A percentile compares a stretch with the other conserved stretches of the same genome.
Evolutionary conservation across 2,888 invertebrate genomes (phyloP).

Genomic region (Sialis lutaria): DNA sequence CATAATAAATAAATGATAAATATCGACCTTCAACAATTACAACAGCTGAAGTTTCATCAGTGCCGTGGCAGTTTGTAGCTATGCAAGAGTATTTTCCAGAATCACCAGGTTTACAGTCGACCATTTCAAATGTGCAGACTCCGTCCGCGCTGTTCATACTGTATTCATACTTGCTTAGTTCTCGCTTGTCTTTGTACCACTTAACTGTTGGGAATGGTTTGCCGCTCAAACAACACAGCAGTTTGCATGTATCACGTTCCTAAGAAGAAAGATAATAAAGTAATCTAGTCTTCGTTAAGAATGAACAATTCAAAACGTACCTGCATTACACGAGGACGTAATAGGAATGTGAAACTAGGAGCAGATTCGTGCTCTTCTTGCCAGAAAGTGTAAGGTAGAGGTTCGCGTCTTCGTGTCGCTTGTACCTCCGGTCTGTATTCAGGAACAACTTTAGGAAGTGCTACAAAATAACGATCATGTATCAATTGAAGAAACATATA

Average conservation of each 20-base stretch:
- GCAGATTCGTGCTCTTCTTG: slow-evolving; percentile 85
- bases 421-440: slow-evolving; percentile 48
- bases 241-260: slow-evolving; percentile 84
- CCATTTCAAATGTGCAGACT: slow-evolving; percentile 92
- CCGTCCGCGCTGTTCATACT: slow-evolving; percentile 85
- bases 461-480: slow-evolving; percentile 22
- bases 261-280: background rate
- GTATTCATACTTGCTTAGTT: slow-evolving; percentile 80
- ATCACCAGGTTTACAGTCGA: slow-evolving; percentile 85
- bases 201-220: slow-evolving; percentile 88
- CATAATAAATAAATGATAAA: slow-evolving; percentile 1
- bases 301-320: slow-evolving; percentile 17
- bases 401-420: slow-evolving; percentile 60
- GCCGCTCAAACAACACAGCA: slow-evolving; percentile 90
- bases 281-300: background rate
- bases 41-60: slow-evolving; percentile 88
- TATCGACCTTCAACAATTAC: slow-evolving; percentile 85
- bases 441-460: slow-evolving; percentile 54
- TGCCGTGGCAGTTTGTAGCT: slow-evolving; percentile 85
- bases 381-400: slow-evolving; percentile 76
- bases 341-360: slow-evolving; percentile 94
- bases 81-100: slow-evolving; percentile 92
- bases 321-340: slow-evolving; percentile 97
- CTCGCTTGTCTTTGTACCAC: slow-evolving; percentile 83
- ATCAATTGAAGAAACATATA: background rate